Conservation (phyloP, 2,113 vertebrate genomes). For the Sus scrofa region T2T-Sscrofa CM000819.6:73581501-73582000, state of each 20-base stretch:
- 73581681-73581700: fast-evolving
- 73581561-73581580: neutral
- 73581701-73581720: neutral
- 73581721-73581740: neutral
- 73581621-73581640: neutral
- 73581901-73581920: no score
- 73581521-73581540: neutral
- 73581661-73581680: neutral
- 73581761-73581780: constrained; percentile 36
- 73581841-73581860: no score
- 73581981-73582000: no score
- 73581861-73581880: no score
- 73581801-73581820: no score
- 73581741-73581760: neutral
- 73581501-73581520: no score
- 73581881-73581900: no score
- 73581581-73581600: neutral
- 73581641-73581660: neutral
- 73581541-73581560: neutral
- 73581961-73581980: no score
- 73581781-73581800: neutral
- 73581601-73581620: constrained; percentile 3
- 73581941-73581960: no score
- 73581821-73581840: no score
- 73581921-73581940: no score